Evolutionary conservation across 2,113 vertebrate species (phyloP).

Genomic region (Motacilla tschutschensis): DNA sequence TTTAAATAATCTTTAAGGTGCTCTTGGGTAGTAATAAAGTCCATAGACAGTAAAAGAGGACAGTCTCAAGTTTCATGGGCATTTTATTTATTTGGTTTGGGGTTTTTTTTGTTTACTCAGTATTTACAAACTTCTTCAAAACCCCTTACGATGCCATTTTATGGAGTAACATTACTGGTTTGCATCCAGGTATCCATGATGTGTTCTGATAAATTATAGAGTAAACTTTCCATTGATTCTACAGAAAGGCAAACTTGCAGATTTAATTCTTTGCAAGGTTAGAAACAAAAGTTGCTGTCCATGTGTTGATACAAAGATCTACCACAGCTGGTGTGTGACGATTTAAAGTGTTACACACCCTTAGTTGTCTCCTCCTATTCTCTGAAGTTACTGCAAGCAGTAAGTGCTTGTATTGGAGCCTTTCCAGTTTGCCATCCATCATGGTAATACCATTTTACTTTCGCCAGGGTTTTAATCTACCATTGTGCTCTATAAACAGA

Average conservation of each 20-base stretch:
- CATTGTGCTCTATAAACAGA: background rate
- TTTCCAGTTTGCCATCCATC: background rate
- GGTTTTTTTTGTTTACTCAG: rapidly evolving
- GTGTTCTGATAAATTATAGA: background rate
- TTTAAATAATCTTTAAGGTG: background rate
- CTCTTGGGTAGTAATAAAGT: background rate
- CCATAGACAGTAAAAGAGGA: background rate
- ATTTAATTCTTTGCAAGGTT: background rate
- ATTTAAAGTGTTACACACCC: background rate
- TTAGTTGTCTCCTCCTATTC: background rate
- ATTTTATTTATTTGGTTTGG: background rate
- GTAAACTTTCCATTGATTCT: background rate
- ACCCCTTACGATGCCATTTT: background rate
- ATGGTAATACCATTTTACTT: background rate
- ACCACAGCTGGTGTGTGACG: background rate
- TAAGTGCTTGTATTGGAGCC: background rate
- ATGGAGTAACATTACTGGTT: background rate
- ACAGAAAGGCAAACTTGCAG: background rate
- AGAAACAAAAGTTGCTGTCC: background rate
- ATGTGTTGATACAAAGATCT: background rate
- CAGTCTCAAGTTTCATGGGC: background rate
- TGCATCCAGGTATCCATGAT: background rate
- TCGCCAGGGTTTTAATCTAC: background rate
- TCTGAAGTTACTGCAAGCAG: background rate
- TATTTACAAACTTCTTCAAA: background rate